Evolutionary conservation across 2,113 vertebrate species (phyloP).

Genomic region (Carlito syrichta): DNA sequence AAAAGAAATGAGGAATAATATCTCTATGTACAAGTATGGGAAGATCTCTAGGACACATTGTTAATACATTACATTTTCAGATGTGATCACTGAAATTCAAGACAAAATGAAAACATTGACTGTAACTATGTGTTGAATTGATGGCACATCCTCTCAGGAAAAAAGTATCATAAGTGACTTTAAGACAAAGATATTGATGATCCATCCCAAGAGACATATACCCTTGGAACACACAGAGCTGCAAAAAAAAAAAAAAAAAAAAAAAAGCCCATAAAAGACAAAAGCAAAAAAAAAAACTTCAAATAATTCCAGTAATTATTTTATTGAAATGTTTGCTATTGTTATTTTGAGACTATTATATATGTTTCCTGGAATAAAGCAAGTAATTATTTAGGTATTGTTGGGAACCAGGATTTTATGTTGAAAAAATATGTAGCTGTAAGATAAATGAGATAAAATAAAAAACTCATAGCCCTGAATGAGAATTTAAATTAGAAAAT

Average conservation of each 20-base stretch:
- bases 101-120: not conserved
- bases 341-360: not conserved
- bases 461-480: not conserved
- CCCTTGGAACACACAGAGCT: not conserved
- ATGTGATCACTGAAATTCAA: not conserved
- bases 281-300: not conserved
- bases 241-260: too few species aligned
- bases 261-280: too few species aligned
- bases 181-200: not conserved
- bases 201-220: not conserved
- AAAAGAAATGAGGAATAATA: not conserved
- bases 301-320: not conserved
- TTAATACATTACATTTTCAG: not conserved
- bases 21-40: not conserved
- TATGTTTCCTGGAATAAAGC: not conserved
- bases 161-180: slow-evolving; percentile 13
- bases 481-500: not conserved
- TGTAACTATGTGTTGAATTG: not conserved
- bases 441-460: not conserved
- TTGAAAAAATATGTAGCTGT: not conserved
- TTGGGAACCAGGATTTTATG: not conserved
- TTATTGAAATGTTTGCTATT: not conserved
- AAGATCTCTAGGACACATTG: not conserved
- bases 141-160: not conserved
- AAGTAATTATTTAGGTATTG: not conserved